Percentiles rank a stretch among this genome's conserved stretches.
Evolutionary conservation across 2,888 invertebrate species (phyloP).

Genomic region (Hypena proboscidalis): DNA sequence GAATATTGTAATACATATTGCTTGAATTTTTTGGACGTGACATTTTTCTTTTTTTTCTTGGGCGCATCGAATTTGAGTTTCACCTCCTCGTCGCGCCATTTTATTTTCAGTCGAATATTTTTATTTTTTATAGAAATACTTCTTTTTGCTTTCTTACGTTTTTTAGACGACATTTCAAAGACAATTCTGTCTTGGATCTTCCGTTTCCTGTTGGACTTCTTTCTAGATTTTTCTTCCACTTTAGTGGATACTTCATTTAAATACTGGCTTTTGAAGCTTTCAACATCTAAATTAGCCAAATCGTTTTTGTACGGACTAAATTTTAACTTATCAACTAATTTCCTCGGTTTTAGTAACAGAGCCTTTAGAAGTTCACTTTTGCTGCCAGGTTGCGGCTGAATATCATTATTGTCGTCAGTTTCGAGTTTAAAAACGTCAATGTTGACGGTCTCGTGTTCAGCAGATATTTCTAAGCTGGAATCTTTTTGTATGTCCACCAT

Average conservation of each 20-base stretch:
- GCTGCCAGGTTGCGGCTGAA: slow-evolving; percentile 24
- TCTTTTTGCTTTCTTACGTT: slow-evolving; percentile 21
- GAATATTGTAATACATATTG: slow-evolving; percentile 67
- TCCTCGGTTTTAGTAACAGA: too few relatives aligned
- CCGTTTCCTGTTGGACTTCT: slow-evolving; percentile 12
- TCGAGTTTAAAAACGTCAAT: slow-evolving; percentile 56
- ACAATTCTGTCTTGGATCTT: slow-evolving; percentile 13
- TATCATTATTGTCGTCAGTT: slow-evolving; percentile 5
- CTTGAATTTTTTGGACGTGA: slow-evolving; percentile 41
- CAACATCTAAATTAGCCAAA: slow-evolving; percentile 57
- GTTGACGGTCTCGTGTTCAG: slow-evolving; percentile 55
- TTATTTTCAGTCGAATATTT: slow-evolving; percentile 61
- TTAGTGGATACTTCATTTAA: slow-evolving; percentile 65
- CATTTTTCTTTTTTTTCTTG: slow-evolving; percentile 25
- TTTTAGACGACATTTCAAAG: slow-evolving; percentile 18
- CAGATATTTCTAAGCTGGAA: slow-evolving; percentile 67
- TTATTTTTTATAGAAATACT: slow-evolving; percentile 47
- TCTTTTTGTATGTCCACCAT: slow-evolving; percentile 58
- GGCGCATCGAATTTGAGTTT: slow-evolving; percentile 54
- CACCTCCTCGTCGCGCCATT: slow-evolving; percentile 52
- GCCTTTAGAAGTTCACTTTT: slow-evolving; percentile 42
- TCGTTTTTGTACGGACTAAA: slow-evolving; percentile 58
- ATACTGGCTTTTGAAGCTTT: slow-evolving; percentile 68
- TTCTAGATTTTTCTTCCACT: too few relatives aligned
- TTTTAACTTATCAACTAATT: too few relatives aligned